Conservation (phyloP, 2,888 invertebrate species). For the Azorinus chamasolen region DNA sequence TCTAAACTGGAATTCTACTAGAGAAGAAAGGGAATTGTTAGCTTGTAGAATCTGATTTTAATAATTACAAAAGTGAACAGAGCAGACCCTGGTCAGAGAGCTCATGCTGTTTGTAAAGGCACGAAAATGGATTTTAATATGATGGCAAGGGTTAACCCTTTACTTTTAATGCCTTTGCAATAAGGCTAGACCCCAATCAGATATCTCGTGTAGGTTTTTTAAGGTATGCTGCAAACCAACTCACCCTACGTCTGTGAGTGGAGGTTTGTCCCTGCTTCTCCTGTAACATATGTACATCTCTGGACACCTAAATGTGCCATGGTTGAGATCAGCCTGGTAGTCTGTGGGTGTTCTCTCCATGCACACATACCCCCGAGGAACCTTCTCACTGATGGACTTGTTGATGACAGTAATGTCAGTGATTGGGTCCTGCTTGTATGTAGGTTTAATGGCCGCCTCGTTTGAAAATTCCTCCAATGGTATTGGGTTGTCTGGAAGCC, state of each 20-base stretch:
- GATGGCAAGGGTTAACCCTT: no score
- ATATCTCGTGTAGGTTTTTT: no score
- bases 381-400: constrained; percentile 94
- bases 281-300: constrained; percentile 97
- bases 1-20: no score
- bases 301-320: constrained; percentile 97
- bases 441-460: constrained; percentile 92
- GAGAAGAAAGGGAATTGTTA: no score
- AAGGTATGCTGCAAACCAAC: constrained; percentile 14
- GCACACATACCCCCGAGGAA: constrained; percentile 82
- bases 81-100: no score
- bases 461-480: constrained; percentile 92
- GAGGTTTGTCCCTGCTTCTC: constrained; percentile 97
- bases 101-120: no score
- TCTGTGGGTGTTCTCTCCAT: constrained; percentile 88
- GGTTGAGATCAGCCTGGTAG: constrained; percentile 97
- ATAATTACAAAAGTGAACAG: no score
- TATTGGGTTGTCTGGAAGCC: constrained; percentile 94
- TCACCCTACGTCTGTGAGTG: constrained; percentile 98
- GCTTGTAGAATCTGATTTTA: no score
- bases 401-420: constrained; percentile 98
- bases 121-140: no score
- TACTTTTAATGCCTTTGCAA: no score
- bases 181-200: no score
- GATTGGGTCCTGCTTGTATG: constrained; percentile 92